phyloP scores from a whole-genome alignment of 2,888 invertebrate species.

The Argynnis bischoffii region DNA sequence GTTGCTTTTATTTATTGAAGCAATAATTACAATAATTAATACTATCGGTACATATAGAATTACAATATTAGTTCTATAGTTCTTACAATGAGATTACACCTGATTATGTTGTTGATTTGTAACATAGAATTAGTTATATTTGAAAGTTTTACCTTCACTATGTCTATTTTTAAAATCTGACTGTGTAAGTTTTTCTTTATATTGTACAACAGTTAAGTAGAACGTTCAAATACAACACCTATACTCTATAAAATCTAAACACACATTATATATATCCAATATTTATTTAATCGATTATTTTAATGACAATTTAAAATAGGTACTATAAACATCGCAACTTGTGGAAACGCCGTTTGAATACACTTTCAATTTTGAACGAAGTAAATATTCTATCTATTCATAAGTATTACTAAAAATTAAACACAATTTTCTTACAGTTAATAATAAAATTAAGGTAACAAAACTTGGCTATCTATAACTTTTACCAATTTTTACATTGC shows the following conservation, averaged over 20 bases:
- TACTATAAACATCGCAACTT: conserved; percentile 21
- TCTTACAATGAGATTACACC: conserved; percentile 48
- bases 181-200: conserved; percentile 6
- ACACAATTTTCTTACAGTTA: not conserved
- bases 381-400: conserved; percentile 7
- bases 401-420: conserved; percentile 10
- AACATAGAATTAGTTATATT: conserved; percentile 33
- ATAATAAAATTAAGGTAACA: no score
- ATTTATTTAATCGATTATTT: conserved; percentile 22
- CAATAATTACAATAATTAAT: conserved; percentile 63
- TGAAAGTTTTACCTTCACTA: conserved; percentile 26
- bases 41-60: conserved; percentile 53
- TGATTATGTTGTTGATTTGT: conserved; percentile 48
- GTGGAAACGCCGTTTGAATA: conserved; percentile 7
- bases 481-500: no score
- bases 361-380: not conserved
- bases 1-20: conserved; percentile 70
- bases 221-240: conserved; percentile 34
- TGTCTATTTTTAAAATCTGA: not conserved
- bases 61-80: conserved; percentile 40
- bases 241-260: conserved; percentile 29
- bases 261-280: conserved; percentile 25
- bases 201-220: conserved; percentile 19
- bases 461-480: no score
- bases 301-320: conserved; percentile 21